Conservation (phyloP, 2,113 vertebrate species). For the Lagopus muta region DNA sequence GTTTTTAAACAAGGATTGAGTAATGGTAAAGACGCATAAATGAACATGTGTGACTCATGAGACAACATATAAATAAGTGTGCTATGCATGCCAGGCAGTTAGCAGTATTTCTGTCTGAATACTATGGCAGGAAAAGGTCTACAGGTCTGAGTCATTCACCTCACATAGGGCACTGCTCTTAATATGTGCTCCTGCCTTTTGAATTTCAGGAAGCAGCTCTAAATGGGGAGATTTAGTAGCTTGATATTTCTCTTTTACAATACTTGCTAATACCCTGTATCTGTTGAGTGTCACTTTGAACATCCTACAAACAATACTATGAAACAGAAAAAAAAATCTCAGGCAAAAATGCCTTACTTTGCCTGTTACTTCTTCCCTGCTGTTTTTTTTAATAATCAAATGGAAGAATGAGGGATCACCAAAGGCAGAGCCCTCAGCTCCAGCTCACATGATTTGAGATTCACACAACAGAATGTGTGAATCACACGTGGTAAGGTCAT, state of each 20-base stretch:
- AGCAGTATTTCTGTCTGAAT: background rate
- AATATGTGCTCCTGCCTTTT: background rate
- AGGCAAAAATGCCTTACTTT: background rate
- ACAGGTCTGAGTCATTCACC: background rate
- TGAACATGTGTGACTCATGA: background rate
- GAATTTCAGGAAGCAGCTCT: background rate
- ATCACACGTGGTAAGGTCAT: background rate
- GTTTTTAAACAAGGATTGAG: constrained; percentile 12
- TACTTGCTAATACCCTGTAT: background rate
- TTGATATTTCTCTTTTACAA: background rate
- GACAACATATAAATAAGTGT: background rate
- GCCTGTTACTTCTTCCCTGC: background rate
- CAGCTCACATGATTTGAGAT: background rate
- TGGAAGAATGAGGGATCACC: background rate
- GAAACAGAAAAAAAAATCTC: background rate
- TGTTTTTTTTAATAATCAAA: background rate
- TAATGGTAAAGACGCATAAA: constrained; percentile 29
- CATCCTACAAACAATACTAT: background rate
- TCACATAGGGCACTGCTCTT: background rate
- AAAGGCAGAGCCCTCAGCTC: background rate
- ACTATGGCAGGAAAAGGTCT: background rate
- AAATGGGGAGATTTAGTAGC: background rate
- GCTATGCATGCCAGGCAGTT: background rate
- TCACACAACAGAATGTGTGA: background rate
- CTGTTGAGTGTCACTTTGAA: background rate